Conservation (phyloP, 2,888 invertebrate species). For the Shargacucullia verbasci region DNA sequence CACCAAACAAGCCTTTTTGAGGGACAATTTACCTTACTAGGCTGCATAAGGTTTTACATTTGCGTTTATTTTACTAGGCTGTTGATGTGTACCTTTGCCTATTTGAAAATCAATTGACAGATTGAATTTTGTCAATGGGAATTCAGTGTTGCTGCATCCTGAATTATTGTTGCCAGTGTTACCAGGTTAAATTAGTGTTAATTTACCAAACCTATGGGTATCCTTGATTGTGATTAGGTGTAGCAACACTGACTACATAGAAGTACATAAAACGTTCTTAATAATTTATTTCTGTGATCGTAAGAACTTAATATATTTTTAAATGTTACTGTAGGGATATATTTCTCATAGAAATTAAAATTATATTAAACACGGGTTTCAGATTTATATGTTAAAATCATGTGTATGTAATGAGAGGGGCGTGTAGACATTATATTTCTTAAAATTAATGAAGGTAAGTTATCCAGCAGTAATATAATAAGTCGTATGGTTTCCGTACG, state of each 20-base stretch:
- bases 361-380: constrained; percentile 34
- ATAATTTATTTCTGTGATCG: constrained; percentile 55
- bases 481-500: no score
- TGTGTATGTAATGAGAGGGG: constrained; percentile 1
- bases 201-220: constrained; percentile 23
- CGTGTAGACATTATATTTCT: no score
- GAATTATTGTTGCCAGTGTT: constrained; percentile 32
- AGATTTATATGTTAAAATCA: not conserved
- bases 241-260: constrained; percentile 16
- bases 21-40: constrained; percentile 92
- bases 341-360: constrained; percentile 38
- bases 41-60: constrained; percentile 6
- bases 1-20: constrained; percentile 92
- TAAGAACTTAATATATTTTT: constrained; percentile 48
- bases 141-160: constrained; percentile 24
- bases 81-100: constrained; percentile 19
- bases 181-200: constrained; percentile 39
- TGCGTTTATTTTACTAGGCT: constrained; percentile 17
- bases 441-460: no score
- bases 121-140: constrained; percentile 17
- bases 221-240: constrained; percentile 4
- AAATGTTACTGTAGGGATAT: constrained; percentile 31
- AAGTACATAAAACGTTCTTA: constrained; percentile 32
- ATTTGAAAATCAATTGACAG: not conserved
- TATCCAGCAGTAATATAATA: no score